A percentile compares a stretch with the other conserved stretches of the same genome.
Evolutionary conservation across 2,113 vertebrate species (phyloP).

Genomic region (Collichthys lucidus): DNA sequence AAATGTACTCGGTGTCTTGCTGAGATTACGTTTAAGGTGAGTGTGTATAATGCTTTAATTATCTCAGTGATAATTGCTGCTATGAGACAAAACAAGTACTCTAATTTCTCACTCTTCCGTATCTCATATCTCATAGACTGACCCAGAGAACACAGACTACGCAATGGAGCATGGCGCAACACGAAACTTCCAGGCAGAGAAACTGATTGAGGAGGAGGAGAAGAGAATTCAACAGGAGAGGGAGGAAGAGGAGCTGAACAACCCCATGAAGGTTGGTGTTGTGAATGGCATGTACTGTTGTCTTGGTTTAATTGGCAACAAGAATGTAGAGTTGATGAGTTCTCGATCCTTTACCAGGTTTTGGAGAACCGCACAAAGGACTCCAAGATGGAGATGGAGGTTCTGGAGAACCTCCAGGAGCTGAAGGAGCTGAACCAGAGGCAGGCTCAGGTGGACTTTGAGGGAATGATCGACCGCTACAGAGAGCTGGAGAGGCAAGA

Average conservation of each 20-base stretch:
- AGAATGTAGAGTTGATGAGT: neutral
- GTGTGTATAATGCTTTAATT: neutral
- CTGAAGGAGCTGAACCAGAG: constrained; percentile 97
- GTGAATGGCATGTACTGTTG: neutral
- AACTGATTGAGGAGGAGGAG: constrained; percentile 95
- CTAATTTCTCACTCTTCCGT: neutral
- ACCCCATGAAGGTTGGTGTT: constrained; percentile 94
- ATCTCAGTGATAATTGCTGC: neutral
- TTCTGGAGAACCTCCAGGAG: constrained; percentile 97
- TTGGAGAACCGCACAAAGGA: constrained; percentile 97
- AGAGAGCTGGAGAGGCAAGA: constrained; percentile 86
- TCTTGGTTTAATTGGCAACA: neutral
- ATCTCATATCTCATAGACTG: constrained; percentile 84
- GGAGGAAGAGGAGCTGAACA: constrained; percentile 97
- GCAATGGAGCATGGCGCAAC: constrained; percentile 97
- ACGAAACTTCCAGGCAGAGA: constrained; percentile 95
- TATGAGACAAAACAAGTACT: neutral
- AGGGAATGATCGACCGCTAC: constrained; percentile 88
- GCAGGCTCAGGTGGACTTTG: constrained; percentile 95
- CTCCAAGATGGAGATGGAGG: constrained; percentile 98
- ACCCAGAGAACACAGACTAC: constrained; percentile 97
- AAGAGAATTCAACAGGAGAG: constrained; percentile 90
- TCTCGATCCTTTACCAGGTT: constrained; percentile 82
- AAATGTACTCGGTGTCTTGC: constrained; percentile 95
- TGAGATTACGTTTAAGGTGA: constrained; percentile 93